Conservation (phyloP, 2,888 invertebrate species). For the Tachystola acroxantha region DNA sequence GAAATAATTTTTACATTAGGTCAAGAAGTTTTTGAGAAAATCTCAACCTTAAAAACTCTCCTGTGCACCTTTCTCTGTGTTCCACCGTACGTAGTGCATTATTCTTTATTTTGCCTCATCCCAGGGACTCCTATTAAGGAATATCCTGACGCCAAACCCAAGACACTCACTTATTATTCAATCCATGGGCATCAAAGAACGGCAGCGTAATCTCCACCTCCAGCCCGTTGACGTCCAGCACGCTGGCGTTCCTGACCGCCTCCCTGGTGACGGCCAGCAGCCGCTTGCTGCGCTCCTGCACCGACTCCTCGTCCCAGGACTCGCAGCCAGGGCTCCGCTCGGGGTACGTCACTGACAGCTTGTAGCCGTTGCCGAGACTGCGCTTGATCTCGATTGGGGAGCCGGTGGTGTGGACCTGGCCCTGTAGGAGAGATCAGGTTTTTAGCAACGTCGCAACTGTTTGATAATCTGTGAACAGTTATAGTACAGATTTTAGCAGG, state of each 20-base stretch:
- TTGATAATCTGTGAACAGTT: no score
- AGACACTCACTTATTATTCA: constrained; percentile 72
- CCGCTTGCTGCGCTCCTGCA: constrained; percentile 49
- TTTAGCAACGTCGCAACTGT: no score
- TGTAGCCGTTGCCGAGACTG: constrained; percentile 76
- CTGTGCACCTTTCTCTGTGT: no score
- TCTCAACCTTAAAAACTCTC: no score
- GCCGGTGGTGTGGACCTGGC: constrained; percentile 77
- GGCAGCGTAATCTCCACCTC: constrained; percentile 70
- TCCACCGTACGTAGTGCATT: no score
- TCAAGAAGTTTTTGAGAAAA: no score
- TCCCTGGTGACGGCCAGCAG: constrained; percentile 53
- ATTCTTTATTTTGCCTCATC: no score
- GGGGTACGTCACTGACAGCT: constrained; percentile 64
- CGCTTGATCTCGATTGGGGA: constrained; percentile 77
- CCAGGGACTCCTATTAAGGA: no score
- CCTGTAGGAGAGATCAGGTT: constrained; percentile 33
- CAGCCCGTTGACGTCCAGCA: constrained; percentile 47
- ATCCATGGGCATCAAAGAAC: constrained; percentile 68
- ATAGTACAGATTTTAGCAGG: no score
- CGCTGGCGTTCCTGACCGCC: constrained; percentile 61
- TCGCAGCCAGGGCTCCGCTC: constrained; percentile 7
- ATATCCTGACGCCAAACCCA: no score
- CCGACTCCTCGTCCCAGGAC: constrained; percentile 11
- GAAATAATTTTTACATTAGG: no score